phyloP scores from a whole-genome alignment of 2,888 invertebrate species.

The Chalcis sispes region DNA sequence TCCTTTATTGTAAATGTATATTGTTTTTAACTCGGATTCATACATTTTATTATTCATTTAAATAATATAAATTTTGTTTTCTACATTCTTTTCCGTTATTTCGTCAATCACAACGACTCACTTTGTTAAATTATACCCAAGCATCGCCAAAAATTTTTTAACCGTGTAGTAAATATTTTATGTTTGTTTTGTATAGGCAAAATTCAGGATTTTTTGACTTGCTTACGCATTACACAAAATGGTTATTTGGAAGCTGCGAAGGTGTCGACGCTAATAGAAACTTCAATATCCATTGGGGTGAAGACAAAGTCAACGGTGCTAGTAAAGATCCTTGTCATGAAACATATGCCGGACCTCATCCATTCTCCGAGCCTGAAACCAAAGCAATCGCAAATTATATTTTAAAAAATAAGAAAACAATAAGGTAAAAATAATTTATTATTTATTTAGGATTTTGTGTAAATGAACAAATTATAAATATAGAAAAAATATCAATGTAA shows the following conservation, averaged over 20 bases:
- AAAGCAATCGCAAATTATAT: constrained; percentile 82
- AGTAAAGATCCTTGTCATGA: constrained; percentile 85
- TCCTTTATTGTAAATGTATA: no score
- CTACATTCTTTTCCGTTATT: no score
- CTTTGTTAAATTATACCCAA: no score
- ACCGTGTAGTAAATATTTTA: no score
- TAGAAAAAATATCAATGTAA: no score
- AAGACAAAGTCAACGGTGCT: constrained; percentile 78
- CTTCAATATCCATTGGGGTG: constrained; percentile 86
- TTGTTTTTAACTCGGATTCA: no score
- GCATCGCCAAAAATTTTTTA: no score
- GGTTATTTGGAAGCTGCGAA: constrained; percentile 81
- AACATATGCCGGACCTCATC: constrained; percentile 83
- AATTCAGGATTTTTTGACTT: constrained; percentile 64
- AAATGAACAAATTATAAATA: background rate
- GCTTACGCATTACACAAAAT: constrained; percentile 75
- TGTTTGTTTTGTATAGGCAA: constrained; percentile 35
- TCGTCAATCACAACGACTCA: no score
- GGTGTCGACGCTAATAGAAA: constrained; percentile 89
- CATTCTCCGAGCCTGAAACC: constrained; percentile 89
- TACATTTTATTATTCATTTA: no score
- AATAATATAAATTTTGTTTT: no score
- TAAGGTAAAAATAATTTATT: constrained; percentile 63
- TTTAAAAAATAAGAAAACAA: constrained; percentile 76
- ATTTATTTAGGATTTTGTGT: background rate